Percentiles rank a stretch among this genome's conserved stretches.
phyloP scores from a whole-genome alignment of 2,888 invertebrate genomes.

The Microctonus aethiopoides region DNA sequence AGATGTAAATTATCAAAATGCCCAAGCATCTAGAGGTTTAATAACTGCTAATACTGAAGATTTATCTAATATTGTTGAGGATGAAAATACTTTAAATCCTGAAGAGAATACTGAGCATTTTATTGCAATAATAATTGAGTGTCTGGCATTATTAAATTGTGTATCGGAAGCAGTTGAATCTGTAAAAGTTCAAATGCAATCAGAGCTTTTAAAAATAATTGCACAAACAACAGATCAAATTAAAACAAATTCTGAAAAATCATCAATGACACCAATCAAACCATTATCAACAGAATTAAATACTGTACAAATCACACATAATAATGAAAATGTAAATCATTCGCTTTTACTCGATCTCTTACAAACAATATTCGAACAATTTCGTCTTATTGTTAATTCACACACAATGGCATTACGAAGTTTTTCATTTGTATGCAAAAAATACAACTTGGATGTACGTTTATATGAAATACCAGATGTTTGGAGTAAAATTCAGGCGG shows the following conservation, averaged over 20 bases:
- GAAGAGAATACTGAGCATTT: conserved; percentile 76
- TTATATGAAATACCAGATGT: conserved; percentile 82
- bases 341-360: conserved; percentile 73
- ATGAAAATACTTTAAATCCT: conserved; percentile 71
- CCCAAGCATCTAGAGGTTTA: conserved; percentile 45
- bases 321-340: conserved; percentile 53
- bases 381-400: conserved; percentile 83
- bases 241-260: conserved; percentile 39
- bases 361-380: conserved; percentile 83
- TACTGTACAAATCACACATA: conserved; percentile 33
- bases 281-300: conserved; percentile 34
- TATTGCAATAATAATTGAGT: conserved; percentile 85
- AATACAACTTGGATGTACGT: conserved; percentile 70
- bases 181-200: conserved; percentile 85
- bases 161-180: conserved; percentile 89
- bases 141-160: conserved; percentile 84
- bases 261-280: conserved; percentile 36
- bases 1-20: conserved; percentile 65
- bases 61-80: conserved; percentile 70
- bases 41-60: conserved; percentile 50
- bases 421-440: conserved; percentile 73
- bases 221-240: conserved; percentile 84
- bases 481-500: conserved; percentile 90
- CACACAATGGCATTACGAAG: conserved; percentile 77
- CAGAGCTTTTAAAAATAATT: conserved; percentile 83